Evolutionary conservation across 2,888 invertebrate genomes (phyloP).

Genomic region (Cremastinae sp.): DNA sequence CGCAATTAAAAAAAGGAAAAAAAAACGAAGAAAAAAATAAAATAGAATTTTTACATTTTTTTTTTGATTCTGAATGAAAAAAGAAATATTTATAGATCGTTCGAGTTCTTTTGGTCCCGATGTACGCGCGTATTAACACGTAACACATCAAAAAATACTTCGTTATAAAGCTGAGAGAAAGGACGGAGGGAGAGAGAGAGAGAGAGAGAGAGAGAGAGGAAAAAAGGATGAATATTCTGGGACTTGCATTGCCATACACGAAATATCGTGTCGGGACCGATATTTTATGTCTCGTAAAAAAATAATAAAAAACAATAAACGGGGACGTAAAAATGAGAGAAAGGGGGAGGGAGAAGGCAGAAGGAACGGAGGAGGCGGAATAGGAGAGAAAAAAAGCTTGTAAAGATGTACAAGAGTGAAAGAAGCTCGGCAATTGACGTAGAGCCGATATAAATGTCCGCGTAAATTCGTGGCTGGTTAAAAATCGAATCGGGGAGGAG

Average conservation of each 20-base stretch:
- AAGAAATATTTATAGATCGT: not conserved
- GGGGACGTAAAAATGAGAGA: constrained; percentile 27
- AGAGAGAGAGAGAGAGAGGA: not conserved
- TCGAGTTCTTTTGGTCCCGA: constrained; percentile 31
- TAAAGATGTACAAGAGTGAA: constrained; percentile 60
- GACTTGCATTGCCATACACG: constrained; percentile 41
- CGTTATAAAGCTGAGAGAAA: constrained; percentile 31
- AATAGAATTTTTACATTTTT: constrained; percentile 9
- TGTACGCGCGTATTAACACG: constrained; percentile 74
- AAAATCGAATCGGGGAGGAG: constrained; percentile 53
- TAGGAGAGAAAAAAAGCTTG: constrained; percentile 37
- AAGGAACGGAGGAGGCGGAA: constrained; percentile 24
- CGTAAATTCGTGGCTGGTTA: constrained; percentile 77
- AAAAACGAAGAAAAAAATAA: constrained; percentile 13
- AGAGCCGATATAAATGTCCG: constrained; percentile 75
- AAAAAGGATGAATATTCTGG: constrained; percentile 16
- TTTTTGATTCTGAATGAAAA: not conserved
- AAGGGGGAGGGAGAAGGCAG: constrained; percentile 19
- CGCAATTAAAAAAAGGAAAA: not conserved
- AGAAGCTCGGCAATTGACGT: constrained; percentile 72
- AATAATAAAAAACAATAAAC: constrained; percentile 33
- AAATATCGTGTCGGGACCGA: constrained; percentile 55
- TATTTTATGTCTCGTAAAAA: constrained; percentile 63
- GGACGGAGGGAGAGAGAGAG: constrained; percentile 1
- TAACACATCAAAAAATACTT: constrained; percentile 73